Conservation (phyloP, 2,797 vertebrate species). For the Dipus sagitta region DNA sequence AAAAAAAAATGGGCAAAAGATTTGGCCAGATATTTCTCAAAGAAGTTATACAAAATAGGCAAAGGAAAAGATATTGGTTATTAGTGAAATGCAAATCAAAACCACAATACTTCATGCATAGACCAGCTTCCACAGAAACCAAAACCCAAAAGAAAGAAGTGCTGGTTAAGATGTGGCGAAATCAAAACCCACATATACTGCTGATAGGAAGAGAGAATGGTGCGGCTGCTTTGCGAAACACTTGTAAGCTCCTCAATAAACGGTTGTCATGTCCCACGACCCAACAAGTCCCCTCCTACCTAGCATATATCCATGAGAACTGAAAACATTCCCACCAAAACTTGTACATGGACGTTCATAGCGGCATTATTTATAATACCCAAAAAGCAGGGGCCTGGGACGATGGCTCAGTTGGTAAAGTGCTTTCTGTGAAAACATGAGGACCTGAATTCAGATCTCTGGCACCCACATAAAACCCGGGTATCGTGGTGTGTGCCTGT, state of each 20-base stretch:
- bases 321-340: not conserved
- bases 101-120: not conserved
- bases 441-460: too few species aligned
- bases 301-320: not conserved
- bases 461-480: too few species aligned
- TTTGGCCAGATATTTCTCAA: not conserved
- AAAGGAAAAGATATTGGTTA: not conserved
- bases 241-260: not conserved
- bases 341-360: not conserved
- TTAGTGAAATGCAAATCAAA: constrained; percentile 14
- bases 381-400: not conserved
- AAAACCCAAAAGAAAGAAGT: not conserved
- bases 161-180: not conserved
- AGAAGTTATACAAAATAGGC: not conserved
- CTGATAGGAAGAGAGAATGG: not conserved
- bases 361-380: not conserved
- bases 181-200: not conserved
- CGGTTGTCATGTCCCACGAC: not conserved
- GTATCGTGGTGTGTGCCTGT: too few species aligned
- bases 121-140: not conserved
- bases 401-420: too few species aligned
- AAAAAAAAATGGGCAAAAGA: not conserved
- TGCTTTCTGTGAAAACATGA: too few species aligned
- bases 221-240: not conserved
- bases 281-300: not conserved